Evolutionary conservation across 1,140 invertebrate genomes (phyloP), one percentile per base, ranked within the genome.

Genomic region (Augochlora pura): DNA sequence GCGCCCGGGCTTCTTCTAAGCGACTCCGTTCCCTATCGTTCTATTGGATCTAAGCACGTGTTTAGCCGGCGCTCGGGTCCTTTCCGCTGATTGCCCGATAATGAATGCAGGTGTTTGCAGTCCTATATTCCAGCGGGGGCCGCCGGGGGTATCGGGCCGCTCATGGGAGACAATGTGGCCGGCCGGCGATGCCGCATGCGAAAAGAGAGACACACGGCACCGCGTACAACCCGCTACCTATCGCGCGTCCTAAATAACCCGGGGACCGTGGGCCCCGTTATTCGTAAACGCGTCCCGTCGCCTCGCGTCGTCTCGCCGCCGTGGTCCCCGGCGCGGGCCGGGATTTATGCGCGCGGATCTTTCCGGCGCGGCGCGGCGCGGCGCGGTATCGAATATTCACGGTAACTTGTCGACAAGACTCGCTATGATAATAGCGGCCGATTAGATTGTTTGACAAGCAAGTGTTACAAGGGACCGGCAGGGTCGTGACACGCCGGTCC

Each of bases 81-180:
- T 77, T 80, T 69, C 59, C 68, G 49, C 72, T 73, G 82, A 84
- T 85, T 72, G 63, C 27, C 32, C 66, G 77, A 85, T 85, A 85
- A 85, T 68, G 60, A 64, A 79, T 80, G 42, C 59, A 39, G 60
- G 23, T 59, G 59, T 54, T 23, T 64, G 27, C 65, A 46, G 63
- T 76, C 46, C 59, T 71, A 59, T 82, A 32, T 76, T 52, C 18
- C n/a, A n/a, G 4, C 32, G 1, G 32, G 32, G 46, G 39, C 66
- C 66, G n/a, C n/a, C n/a, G n/a, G n/a, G n/a, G 39, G 49, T 25
- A 46, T 38, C 52, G 38, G n/a, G 18, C 39, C n/a, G 6, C 14
- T 5, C 9, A 9, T 16, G 52, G n/a, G 32, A 25, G 52, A 70
- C 49, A 59, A 70, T 39, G 16, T 21, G 66, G 16, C 54, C n/a